A percentile compares a stretch with the other conserved stretches of the same genome.
phyloP scores from a whole-genome alignment of 2,113 vertebrate genomes.

The Protobothrops mucrosquamatus region DNA sequence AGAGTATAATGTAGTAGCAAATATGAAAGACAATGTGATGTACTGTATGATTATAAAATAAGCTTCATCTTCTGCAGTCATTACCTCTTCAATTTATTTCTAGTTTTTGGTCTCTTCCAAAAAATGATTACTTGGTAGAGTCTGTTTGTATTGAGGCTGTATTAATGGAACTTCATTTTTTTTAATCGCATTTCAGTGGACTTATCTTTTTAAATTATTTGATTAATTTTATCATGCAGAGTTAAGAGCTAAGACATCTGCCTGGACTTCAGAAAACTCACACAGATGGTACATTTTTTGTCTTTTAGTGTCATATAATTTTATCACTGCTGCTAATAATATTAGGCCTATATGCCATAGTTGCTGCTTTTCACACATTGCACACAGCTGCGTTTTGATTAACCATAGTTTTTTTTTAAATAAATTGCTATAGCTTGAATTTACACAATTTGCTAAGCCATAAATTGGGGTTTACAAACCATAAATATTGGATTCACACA shows the following conservation, averaged over 20 bases:
- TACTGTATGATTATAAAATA: neutral
- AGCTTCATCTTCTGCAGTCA: neutral
- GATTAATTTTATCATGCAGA: neutral
- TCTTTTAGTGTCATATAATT: neutral
- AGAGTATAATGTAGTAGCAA: neutral
- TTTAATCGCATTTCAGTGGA: neutral
- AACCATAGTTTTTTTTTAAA: neutral
- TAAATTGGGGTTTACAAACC: neutral
- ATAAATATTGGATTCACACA: neutral
- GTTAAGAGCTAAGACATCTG: neutral
- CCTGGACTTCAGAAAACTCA: neutral
- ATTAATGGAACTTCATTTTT: neutral
- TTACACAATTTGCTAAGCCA: neutral
- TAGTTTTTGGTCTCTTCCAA: neutral
- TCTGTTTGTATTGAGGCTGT: neutral
- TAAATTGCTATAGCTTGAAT: neutral
- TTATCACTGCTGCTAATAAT: neutral
- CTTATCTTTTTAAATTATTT: neutral
- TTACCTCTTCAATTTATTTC: neutral
- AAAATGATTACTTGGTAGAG: neutral
- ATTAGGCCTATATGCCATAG: neutral
- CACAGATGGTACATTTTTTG: neutral
- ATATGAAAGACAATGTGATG: neutral
- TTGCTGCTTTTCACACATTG: neutral
- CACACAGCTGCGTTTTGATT: neutral